Evolutionary conservation across 2,888 invertebrate genomes (phyloP).

Genomic region (Ferrisia virgata): DNA sequence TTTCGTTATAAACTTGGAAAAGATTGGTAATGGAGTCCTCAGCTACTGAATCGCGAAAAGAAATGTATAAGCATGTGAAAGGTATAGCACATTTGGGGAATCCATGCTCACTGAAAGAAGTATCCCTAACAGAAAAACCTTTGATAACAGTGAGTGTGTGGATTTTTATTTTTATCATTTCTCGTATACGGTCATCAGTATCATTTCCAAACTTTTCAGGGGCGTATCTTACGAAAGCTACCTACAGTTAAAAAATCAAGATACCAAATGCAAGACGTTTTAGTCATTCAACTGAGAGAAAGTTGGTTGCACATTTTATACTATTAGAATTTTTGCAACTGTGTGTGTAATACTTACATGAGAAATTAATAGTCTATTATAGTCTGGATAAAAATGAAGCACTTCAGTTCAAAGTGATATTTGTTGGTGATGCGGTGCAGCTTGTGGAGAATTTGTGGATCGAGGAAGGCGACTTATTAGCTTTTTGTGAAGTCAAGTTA

Average conservation of each 20-base stretch:
- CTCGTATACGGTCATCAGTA: background rate
- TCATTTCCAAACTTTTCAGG: background rate
- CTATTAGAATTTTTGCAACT: background rate
- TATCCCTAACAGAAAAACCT: background rate
- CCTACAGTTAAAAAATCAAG: background rate
- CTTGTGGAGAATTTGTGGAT: background rate
- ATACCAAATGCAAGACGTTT: background rate
- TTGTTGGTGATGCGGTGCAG: background rate
- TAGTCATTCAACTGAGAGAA: background rate
- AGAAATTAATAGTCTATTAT: background rate
- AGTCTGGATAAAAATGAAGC: background rate
- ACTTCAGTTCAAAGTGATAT: background rate
- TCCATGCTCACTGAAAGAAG: background rate
- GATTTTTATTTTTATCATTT: background rate
- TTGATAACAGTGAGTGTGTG: background rate
- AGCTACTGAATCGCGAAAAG: background rate
- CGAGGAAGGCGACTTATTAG: background rate
- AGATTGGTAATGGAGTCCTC: background rate
- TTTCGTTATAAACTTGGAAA: too few relatives aligned
- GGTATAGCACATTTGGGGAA: background rate
- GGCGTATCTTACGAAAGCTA: background rate
- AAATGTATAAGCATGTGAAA: background rate
- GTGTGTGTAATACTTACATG: background rate
- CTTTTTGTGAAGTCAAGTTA: background rate
- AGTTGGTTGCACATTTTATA: background rate